phyloP scores from a whole-genome alignment of 2,797 vertebrate species.

The Sebastes diaconus region DNA sequence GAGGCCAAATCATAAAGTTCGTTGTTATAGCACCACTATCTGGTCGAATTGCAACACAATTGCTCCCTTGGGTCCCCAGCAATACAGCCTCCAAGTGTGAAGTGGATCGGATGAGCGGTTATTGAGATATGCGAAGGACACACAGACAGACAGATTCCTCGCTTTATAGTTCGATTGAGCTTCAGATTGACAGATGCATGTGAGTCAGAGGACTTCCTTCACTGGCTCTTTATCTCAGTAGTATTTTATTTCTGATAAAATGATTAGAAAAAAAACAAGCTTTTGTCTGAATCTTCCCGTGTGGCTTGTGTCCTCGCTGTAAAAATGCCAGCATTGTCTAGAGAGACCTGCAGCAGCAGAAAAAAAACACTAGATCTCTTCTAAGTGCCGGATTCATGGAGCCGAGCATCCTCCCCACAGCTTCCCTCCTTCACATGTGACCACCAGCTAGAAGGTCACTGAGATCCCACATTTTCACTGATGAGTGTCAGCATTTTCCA shows the following conservation, averaged over 20 bases:
- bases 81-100: no score
- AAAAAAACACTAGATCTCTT: background rate
- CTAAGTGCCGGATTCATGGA: background rate
- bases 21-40: no score
- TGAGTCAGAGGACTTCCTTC: background rate
- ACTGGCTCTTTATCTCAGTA: background rate
- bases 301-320: background rate
- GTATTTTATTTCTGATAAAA: background rate
- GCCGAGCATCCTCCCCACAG: background rate
- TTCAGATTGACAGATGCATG: background rate
- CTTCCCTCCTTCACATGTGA: conserved; percentile 26
- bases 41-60: no score
- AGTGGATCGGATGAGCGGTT: no score
- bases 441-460: conserved; percentile 56
- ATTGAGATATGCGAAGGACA: no score
- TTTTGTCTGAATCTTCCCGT: background rate
- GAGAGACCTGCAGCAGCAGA: background rate
- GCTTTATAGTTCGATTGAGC: background rate
- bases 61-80: no score
- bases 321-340: conserved; percentile 28
- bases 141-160: no score
- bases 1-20: no score
- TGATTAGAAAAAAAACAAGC: background rate
- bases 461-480: conserved; percentile 66
- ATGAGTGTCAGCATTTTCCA: conserved; percentile 70